These are phyloP conservation scores for Littorina saxatilis DNA, from an alignment of 1,140 invertebrate species.

Conservation along the genomic window DNA sequence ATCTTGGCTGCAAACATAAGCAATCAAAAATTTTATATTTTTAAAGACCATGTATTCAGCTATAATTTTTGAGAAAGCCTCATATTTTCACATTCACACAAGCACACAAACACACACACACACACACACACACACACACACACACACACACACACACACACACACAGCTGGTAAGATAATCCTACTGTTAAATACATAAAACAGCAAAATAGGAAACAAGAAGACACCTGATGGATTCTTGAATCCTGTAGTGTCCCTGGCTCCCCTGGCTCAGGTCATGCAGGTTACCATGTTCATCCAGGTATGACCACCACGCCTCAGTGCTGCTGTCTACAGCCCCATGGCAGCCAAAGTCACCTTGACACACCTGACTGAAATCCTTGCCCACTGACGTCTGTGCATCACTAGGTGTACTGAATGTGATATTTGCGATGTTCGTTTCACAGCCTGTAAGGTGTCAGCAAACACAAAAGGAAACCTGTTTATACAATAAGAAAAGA, in stretches of 20 bases:
- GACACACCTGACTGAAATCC: background rate
- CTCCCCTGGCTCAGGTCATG: background rate
- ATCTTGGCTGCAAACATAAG: background rate
- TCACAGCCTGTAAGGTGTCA: background rate
- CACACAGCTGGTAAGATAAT: no score
- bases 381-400: background rate
- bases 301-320: background rate
- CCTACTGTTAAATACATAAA: no score
- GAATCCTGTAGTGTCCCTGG: background rate
- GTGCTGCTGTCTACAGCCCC: background rate
- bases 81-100: no score
- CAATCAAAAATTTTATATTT: no score
- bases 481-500: background rate
- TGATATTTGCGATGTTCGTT: background rate
- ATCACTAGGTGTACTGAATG: background rate
- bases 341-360: slow-evolving; percentile 13
- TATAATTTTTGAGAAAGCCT: no score
- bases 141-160: no score
- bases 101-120: no score
- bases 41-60: no score
- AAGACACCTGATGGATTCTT: background rate
- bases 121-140: no score
- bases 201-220: background rate
- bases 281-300: background rate
- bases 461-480: background rate